Conservation (phyloP, 2,797 vertebrate genomes). For the Merluccius polli region DNA sequence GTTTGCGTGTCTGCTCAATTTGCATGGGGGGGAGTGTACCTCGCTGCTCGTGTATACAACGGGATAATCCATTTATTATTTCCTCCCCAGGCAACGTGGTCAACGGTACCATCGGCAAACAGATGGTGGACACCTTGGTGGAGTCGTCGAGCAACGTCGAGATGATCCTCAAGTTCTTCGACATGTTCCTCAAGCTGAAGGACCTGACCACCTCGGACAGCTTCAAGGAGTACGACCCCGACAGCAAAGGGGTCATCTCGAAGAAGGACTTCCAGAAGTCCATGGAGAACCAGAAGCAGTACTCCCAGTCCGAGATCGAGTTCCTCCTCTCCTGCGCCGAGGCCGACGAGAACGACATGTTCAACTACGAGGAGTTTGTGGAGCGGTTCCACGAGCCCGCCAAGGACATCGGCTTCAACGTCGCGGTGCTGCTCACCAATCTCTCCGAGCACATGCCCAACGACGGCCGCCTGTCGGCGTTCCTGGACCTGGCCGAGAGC, state of each 20-base stretch:
- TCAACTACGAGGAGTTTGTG: conserved; percentile 94
- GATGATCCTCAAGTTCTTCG: conserved; percentile 99
- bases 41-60: background rate
- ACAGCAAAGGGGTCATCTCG: conserved; percentile 93
- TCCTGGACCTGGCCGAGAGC: conserved; percentile 91
- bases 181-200: conserved; percentile 99
- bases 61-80: conserved; percentile 10
- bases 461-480: conserved; percentile 85
- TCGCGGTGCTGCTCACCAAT: conserved; percentile 92
- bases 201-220: conserved; percentile 94
- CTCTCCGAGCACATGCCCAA: conserved; percentile 98
- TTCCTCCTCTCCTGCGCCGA: conserved; percentile 95
- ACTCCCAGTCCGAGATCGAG: conserved; percentile 93
- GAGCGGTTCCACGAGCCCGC: conserved; percentile 95
- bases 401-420: conserved; percentile 98
- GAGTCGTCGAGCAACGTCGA: conserved; percentile 98
- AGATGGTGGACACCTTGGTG: conserved; percentile 98
- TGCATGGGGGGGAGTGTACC: background rate
- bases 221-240: conserved; percentile 92
- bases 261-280: conserved; percentile 99
- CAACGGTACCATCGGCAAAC: conserved; percentile 98
- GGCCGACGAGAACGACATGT: conserved; percentile 97
- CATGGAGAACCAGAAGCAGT: conserved; percentile 99
- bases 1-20: background rate
- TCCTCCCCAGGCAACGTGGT: conserved; percentile 88